phyloP scores from a whole-genome alignment of 2,113 vertebrate species.

The Cavia porcellus region DNA sequence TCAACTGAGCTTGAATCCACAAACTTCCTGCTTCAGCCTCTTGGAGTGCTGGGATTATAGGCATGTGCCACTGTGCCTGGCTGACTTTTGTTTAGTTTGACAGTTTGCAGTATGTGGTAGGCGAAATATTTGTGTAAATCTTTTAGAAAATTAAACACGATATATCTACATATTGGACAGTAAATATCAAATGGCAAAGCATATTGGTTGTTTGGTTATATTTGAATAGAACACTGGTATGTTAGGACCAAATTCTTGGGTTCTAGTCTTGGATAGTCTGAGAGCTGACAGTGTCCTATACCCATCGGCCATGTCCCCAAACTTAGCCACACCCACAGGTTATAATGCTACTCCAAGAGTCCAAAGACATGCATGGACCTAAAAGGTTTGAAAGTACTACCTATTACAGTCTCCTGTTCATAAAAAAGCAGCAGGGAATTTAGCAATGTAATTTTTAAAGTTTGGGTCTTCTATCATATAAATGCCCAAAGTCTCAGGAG shows the following conservation, averaged over 20 bases:
- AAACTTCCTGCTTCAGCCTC: neutral
- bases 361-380: neutral
- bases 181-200: neutral
- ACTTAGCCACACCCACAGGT: neutral
- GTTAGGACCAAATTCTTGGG: neutral
- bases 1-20: neutral
- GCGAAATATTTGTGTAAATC: neutral
- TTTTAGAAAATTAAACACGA: slow-evolving; percentile 38
- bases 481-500: neutral
- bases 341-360: neutral
- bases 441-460: neutral
- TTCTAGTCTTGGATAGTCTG: neutral
- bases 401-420: neutral
- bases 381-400: neutral
- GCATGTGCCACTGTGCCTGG: neutral
- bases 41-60: neutral
- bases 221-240: slow-evolving; percentile 34
- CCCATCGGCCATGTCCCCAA: neutral
- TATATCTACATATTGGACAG: neutral
- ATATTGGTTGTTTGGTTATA: neutral
- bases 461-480: slow-evolving; percentile 13
- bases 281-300: neutral
- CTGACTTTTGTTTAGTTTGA: neutral
- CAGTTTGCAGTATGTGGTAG: neutral
- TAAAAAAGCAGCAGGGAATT: neutral